Conservation (phyloP, 2,113 vertebrate species). For the Datnioides undecimradiatus region DNA sequence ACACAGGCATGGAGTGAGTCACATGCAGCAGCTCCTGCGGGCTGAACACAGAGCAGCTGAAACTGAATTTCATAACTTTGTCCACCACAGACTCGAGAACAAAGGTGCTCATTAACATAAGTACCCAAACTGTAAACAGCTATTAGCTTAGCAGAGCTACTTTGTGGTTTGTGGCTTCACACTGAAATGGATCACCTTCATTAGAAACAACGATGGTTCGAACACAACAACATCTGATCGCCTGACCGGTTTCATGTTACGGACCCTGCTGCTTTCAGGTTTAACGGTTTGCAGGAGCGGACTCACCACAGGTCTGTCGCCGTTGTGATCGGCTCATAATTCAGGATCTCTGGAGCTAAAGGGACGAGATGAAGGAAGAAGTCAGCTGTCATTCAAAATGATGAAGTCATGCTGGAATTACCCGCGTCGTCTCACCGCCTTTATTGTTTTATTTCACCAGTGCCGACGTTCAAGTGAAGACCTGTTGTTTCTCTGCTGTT, state of each 20-base stretch:
- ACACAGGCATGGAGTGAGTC: not conserved
- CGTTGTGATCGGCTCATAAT: constrained; percentile 98
- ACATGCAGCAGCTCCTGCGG: not conserved
- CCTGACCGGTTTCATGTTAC: too few relatives aligned
- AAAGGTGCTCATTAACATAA: not conserved
- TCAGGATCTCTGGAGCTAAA: constrained; percentile 95
- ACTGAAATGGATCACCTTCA: not conserved
- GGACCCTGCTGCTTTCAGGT: too few relatives aligned
- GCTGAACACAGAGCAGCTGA: not conserved
- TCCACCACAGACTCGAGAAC: not conserved
- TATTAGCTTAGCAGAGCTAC: not conserved
- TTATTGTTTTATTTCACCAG: not conserved
- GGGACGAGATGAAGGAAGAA: constrained; percentile 34
- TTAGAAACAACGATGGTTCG: too few relatives aligned
- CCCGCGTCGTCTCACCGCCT: not conserved
- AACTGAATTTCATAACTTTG: not conserved
- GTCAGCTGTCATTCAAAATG: not conserved
- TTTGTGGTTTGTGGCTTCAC: constrained; percentile 4
- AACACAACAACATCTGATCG: too few relatives aligned
- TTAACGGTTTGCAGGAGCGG: not conserved
- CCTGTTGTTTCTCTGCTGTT: not conserved
- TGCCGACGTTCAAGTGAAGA: not conserved
- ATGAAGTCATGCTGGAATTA: not conserved
- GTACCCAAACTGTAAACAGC: constrained; percentile 13
- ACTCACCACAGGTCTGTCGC: constrained; percentile 97